Conservation (phyloP, 2,113 vertebrate genomes). For the Dromiciops gliroides region DNA sequence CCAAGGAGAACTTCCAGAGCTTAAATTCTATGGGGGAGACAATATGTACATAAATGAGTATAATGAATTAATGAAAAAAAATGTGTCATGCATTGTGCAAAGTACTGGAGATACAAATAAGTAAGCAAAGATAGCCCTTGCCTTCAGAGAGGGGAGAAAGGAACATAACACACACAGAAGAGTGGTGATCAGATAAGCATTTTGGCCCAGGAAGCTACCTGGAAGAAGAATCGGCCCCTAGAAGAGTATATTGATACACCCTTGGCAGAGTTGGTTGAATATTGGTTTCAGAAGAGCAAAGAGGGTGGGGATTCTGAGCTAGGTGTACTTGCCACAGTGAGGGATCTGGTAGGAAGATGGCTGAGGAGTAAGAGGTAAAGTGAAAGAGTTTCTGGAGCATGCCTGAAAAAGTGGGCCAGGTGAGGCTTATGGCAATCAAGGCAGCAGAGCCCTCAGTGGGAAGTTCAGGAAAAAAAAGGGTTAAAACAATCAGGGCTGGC, state of each 20-base stretch:
- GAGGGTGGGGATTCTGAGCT: background rate
- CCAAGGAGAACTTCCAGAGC: background rate
- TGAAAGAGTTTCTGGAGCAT: background rate
- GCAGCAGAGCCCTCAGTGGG: background rate
- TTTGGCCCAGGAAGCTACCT: background rate
- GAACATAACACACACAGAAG: background rate
- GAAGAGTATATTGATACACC: background rate
- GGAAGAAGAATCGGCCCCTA: background rate
- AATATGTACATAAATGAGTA: background rate
- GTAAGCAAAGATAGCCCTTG: background rate
- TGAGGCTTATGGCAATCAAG: background rate
- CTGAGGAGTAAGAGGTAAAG: background rate
- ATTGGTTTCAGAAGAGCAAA: background rate
- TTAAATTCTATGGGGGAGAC: too few species aligned
- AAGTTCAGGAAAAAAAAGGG: background rate
- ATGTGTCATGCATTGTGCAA: background rate
- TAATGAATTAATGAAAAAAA: background rate
- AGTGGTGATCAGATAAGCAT: background rate
- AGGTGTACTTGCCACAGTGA: background rate
- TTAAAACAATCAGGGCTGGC: background rate
- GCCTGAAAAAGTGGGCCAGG: background rate
- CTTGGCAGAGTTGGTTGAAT: background rate
- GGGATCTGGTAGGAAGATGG: background rate
- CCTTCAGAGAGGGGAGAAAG: background rate
- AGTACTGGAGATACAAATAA: background rate